phyloP scores from a whole-genome alignment of 2,888 invertebrate species.

The Sinodicranocentrus sp. region DNA sequence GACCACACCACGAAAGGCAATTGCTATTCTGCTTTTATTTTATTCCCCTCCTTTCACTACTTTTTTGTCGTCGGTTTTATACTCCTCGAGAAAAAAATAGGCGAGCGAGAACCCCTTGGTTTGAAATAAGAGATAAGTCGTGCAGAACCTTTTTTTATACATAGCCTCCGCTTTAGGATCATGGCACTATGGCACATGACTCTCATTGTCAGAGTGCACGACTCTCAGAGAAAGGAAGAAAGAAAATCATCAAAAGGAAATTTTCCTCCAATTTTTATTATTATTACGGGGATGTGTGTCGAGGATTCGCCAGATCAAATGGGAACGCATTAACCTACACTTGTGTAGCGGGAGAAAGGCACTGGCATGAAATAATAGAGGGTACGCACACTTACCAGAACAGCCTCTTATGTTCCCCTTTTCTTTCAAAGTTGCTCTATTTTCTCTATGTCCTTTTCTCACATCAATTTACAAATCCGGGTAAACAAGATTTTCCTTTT shows the following conservation, averaged over 20 bases:
- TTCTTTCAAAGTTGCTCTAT: conserved; percentile 1
- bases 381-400: too few relatives aligned
- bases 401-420: too few relatives aligned
- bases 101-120: too few relatives aligned
- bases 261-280: conserved; percentile 3
- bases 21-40: conserved; percentile 34
- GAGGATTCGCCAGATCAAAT: conserved; percentile 44
- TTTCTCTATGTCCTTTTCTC: conserved; percentile 17
- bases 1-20: conserved; percentile 19
- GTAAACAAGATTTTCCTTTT: too few relatives aligned
- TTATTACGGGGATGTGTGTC: conserved; percentile 9
- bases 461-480: too few relatives aligned
- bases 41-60: neutral
- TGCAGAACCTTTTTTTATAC: conserved; percentile 50
- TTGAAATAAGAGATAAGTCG: conserved; percentile 54
- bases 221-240: conserved; percentile 1
- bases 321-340: conserved; percentile 61
- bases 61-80: conserved; percentile 23
- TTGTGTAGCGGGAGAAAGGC: too few relatives aligned
- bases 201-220: too few relatives aligned
- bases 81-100: too few relatives aligned
- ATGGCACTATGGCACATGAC: too few relatives aligned
- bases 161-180: conserved; percentile 32
- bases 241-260: conserved; percentile 22
- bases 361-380: too few relatives aligned